Evolutionary conservation across 2,113 vertebrate genomes (phyloP).

Genomic region (Otocyon megalotis): DNA sequence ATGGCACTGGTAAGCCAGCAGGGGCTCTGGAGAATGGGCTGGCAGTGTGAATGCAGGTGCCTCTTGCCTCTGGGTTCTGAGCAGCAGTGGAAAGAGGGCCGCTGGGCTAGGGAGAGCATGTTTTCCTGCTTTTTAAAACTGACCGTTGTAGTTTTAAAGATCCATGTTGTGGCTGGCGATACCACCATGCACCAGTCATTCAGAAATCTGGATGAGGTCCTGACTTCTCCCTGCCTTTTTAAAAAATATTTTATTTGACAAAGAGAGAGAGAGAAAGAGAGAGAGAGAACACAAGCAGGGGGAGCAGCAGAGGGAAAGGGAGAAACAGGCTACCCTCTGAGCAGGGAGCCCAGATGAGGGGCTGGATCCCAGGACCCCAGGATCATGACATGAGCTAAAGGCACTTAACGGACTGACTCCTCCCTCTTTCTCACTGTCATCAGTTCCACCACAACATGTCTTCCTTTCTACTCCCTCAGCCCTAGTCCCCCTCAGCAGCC

Average conservation of each 20-base stretch:
- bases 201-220: background rate
- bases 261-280: too few relatives aligned
- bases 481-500: background rate
- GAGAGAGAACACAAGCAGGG: too few relatives aligned
- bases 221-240: background rate
- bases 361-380: too few relatives aligned
- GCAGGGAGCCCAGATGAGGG: too few relatives aligned
- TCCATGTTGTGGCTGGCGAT: fast-evolving
- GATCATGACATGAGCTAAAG: too few relatives aligned
- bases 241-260: too few relatives aligned
- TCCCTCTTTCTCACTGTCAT: background rate
- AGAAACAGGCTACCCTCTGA: too few relatives aligned
- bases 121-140: background rate
- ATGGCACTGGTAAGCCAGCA: background rate
- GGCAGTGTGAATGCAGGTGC: background rate
- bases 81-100: background rate
- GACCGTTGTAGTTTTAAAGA: background rate
- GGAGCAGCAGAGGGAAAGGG: too few relatives aligned
- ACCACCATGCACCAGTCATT: background rate
- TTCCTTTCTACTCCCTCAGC: background rate
- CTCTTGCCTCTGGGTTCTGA: background rate
- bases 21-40: background rate
- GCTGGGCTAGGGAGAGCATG: background rate
- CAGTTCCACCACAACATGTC: fast-evolving
- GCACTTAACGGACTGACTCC: background rate